Evolutionary conservation across 1,140 invertebrate species (phyloP).

Genomic region (Trinorchestia longiramus): DNA sequence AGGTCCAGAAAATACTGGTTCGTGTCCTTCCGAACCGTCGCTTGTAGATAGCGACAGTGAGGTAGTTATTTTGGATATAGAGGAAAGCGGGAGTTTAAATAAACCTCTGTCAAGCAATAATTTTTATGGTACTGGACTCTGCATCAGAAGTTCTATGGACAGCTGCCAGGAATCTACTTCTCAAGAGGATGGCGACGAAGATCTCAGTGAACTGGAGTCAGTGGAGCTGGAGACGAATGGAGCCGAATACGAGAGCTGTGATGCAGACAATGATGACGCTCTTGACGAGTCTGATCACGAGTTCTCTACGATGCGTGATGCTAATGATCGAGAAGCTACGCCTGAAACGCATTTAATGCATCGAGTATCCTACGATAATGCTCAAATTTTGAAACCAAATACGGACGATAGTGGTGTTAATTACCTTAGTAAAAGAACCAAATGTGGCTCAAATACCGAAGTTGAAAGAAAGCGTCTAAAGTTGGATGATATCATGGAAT

Average conservation of each 20-base stretch:
- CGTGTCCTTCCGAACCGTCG: neutral
- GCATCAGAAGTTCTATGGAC: constrained; percentile 56
- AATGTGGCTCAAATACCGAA: neutral
- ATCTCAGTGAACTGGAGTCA: constrained; percentile 22
- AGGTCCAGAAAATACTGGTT: neutral
- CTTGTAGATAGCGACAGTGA: neutral
- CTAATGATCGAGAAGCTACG: neutral
- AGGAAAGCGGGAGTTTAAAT: neutral
- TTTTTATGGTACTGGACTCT: constrained; percentile 57
- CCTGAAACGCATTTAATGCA: neutral
- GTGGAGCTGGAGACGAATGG: neutral
- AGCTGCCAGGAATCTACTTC: constrained; percentile 5
- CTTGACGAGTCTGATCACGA: neutral
- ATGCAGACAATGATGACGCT: neutral
- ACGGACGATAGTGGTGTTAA: neutral
- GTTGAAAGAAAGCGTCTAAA: neutral
- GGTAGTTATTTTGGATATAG: constrained; percentile 18
- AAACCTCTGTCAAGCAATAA: neutral
- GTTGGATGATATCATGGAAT: constrained; percentile 31
- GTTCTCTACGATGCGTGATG: neutral
- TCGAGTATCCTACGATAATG: neutral
- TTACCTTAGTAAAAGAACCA: neutral
- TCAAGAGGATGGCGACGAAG: constrained; percentile 27
- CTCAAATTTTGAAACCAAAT: neutral
- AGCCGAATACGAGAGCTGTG: neutral